Evolutionary conservation across 1,140 invertebrate species (phyloP).

Genomic region (Pogonomyrmex barbatus): DNA sequence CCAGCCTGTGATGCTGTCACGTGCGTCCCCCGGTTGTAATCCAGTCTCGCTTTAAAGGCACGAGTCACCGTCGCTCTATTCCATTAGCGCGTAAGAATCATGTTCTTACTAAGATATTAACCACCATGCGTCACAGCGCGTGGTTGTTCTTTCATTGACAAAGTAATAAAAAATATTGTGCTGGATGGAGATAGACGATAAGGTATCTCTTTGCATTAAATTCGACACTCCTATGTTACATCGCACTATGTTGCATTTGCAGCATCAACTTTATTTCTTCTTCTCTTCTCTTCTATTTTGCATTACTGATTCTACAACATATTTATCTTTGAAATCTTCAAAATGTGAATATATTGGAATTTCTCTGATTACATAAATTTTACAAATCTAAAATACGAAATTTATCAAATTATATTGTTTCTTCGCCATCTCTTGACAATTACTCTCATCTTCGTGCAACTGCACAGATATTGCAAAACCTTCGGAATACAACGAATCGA

Average conservation of each 20-base stretch:
- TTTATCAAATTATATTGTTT: neutral
- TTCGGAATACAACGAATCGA: conserved; percentile 14
- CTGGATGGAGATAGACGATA: neutral
- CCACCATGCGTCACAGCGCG: neutral
- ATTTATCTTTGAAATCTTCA: neutral
- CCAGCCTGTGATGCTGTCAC: conserved; percentile 68
- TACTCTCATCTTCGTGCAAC: neutral
- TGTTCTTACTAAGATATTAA: conserved; percentile 30
- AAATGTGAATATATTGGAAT: neutral
- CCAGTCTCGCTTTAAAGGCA: conserved; percentile 24
- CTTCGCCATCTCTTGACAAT: neutral
- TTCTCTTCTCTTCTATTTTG: neutral
- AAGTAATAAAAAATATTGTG: neutral
- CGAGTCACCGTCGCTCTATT: conserved; percentile 32
- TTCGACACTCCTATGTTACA: neutral
- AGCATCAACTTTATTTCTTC: neutral
- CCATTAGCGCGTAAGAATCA: conserved; percentile 41
- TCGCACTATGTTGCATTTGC: neutral
- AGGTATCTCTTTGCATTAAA: neutral
- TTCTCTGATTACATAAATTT: neutral
- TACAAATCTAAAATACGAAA: neutral
- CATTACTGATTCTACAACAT: neutral
- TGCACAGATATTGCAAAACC: neutral
- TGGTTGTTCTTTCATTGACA: neutral
- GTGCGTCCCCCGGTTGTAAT: conserved; percentile 45